A percentile compares a stretch with the other conserved stretches of the same genome.
phyloP scores from a whole-genome alignment of 1,140 invertebrate species.

The Pararge aegeria region DNA sequence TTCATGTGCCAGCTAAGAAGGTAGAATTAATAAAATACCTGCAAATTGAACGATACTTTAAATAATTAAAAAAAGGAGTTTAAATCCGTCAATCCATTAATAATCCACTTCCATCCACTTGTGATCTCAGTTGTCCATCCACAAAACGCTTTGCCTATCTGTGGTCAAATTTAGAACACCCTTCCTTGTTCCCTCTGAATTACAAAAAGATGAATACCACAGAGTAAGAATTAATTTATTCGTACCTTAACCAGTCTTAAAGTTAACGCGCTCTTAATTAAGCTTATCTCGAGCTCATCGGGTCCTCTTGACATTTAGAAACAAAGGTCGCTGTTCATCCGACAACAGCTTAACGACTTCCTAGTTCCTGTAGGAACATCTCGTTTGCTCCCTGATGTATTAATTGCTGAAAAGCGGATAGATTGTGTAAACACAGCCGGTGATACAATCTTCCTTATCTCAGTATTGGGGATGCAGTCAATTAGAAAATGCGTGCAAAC shows the following conservation, averaged over 20 bases:
- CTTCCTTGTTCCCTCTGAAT: too few relatives aligned
- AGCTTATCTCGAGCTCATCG: constrained; percentile 10
- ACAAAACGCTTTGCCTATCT: too few relatives aligned
- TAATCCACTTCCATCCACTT: too few relatives aligned
- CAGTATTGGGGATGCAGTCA: background rate
- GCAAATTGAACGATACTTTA: too few relatives aligned
- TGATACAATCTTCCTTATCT: background rate
- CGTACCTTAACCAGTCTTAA: background rate
- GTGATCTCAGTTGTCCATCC: too few relatives aligned
- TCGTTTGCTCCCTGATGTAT: constrained; percentile 2
- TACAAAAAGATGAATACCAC: too few relatives aligned
- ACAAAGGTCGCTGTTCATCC: constrained; percentile 15
- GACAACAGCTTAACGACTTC: constrained; percentile 22
- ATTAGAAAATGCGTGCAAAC: background rate
- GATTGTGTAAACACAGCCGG: background rate
- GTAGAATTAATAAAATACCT: too few relatives aligned
- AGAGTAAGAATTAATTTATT: background rate
- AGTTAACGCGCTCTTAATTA: constrained; percentile 7
- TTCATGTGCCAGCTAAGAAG: too few relatives aligned
- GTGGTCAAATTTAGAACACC: too few relatives aligned
- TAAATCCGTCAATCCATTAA: too few relatives aligned
- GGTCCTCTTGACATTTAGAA: constrained; percentile 4
- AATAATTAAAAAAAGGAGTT: too few relatives aligned
- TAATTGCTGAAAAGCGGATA: constrained; percentile 2
- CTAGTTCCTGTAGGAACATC: constrained; percentile 13